A percentile compares a stretch with the other conserved stretches of the same genome.
Evolutionary conservation across 2,888 invertebrate genomes (phyloP).

Genomic region (Vannuccia rotundouncinata): DNA sequence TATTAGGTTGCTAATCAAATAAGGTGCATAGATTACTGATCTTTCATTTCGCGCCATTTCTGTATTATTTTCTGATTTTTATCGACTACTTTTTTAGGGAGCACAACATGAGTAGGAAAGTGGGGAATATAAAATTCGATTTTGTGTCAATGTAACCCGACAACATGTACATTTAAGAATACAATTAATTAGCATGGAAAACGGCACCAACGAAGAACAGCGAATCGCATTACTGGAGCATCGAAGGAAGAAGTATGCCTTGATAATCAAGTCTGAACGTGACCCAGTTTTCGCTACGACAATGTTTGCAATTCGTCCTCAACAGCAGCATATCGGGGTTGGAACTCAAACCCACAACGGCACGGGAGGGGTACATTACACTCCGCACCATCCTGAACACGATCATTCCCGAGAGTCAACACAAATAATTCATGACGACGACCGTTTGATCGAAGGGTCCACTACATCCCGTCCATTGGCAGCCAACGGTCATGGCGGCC

Average conservation of each 20-base stretch:
- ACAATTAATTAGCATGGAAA: too few relatives aligned
- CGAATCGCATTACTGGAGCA: not conserved
- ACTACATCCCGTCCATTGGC: not conserved
- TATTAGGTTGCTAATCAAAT: too few relatives aligned
- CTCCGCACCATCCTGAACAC: not conserved
- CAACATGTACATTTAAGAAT: too few relatives aligned
- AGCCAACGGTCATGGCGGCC: not conserved
- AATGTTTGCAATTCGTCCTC: not conserved
- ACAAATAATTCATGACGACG: too few relatives aligned
- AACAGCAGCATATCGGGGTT: not conserved
- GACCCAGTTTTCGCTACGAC: not conserved
- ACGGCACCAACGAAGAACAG: not conserved
- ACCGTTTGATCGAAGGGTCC: not conserved
- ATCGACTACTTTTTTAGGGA: too few relatives aligned
- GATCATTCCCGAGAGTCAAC: too few relatives aligned
- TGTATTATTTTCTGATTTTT: too few relatives aligned
- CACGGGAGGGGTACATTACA: not conserved
- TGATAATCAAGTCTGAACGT: not conserved
- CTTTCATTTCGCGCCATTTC: too few relatives aligned
- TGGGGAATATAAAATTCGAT: too few relatives aligned
- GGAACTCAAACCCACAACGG: not conserved
- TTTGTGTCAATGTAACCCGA: too few relatives aligned
- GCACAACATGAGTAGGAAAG: too few relatives aligned
- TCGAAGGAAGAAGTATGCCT: not conserved
- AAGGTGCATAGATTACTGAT: too few relatives aligned